These are phyloP conservation scores for Pampusana beccarii DNA, from an alignment of 2,113 vertebrate genomes.

Conservation along the genomic window DNA sequence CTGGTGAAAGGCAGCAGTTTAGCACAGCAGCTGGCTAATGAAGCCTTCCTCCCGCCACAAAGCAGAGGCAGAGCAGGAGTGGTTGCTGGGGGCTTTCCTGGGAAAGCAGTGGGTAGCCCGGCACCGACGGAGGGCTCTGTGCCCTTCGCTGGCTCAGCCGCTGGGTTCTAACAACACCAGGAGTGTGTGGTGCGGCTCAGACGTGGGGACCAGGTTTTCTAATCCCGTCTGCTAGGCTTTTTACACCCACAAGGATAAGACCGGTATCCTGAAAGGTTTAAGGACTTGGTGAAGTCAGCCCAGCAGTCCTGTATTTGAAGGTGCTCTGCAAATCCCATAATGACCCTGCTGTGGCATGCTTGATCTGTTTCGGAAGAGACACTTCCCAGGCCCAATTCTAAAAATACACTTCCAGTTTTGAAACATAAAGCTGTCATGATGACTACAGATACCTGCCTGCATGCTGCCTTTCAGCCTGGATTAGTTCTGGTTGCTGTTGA, in stretches of 20 bases:
- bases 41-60: not conserved
- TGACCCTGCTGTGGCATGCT: not conserved
- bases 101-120: not conserved
- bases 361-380: not conserved
- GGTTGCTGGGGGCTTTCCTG: not conserved
- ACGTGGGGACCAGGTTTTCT: not conserved
- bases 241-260: not conserved
- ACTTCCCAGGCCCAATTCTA: not conserved
- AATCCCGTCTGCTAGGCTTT: not conserved
- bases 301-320: not conserved
- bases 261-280: not conserved
- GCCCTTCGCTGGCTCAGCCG: not conserved
- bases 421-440: not conserved
- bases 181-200: rapidly evolving
- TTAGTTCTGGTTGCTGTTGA: not conserved
- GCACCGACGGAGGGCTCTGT: rapidly evolving
- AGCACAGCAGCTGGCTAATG: not conserved
- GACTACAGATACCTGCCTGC: not conserved
- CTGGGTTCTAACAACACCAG: rapidly evolving
- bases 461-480: not conserved
- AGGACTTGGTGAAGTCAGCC: not conserved
- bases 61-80: not conserved
- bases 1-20: not conserved
- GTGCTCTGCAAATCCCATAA: not conserved
- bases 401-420: not conserved